Conservation (phyloP, 1,140 invertebrate genomes). For the Lethrus apterus region DNA sequence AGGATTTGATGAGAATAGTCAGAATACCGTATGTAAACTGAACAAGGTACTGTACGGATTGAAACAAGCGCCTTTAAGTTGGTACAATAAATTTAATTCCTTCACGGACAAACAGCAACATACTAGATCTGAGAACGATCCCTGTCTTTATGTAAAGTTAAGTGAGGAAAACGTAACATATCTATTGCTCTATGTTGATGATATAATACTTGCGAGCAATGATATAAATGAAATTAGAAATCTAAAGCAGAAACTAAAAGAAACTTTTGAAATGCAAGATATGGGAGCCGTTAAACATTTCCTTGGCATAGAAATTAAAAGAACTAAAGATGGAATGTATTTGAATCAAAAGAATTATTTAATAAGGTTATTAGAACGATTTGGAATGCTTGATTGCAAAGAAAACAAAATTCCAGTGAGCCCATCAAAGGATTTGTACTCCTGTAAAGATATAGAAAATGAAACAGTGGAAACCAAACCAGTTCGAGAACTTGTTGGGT, state of each 20-base stretch:
- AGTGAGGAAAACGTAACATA: neutral
- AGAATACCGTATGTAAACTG: slow-evolving; percentile 4
- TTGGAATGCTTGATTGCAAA: slow-evolving; percentile 15
- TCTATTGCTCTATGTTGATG: slow-evolving; percentile 13
- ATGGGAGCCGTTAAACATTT: slow-evolving; percentile 3
- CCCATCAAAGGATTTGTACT: neutral
- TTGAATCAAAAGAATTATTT: slow-evolving; percentile 9
- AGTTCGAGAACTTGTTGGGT: slow-evolving; percentile 11
- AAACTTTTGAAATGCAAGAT: slow-evolving; percentile 12
- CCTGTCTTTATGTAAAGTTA: slow-evolving; percentile 8
- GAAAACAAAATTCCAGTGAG: slow-evolving; percentile 5
- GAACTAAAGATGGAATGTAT: slow-evolving; percentile 7
- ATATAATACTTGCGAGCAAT: slow-evolving; percentile 8
- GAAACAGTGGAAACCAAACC: neutral
- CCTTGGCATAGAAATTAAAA: slow-evolving; percentile 12
- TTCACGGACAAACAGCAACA: neutral
- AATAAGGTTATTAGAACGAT: neutral
- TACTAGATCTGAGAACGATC: slow-evolving; percentile 6
- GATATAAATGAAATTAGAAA: slow-evolving; percentile 4
- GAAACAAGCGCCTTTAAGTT: slow-evolving; percentile 30
- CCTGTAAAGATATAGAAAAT: neutral
- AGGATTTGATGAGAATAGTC: slow-evolving; percentile 29
- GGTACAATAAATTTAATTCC: slow-evolving; percentile 27
- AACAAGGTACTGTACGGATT: slow-evolving; percentile 33
- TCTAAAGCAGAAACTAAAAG: slow-evolving; percentile 11